phyloP scores from a whole-genome alignment of 2,797 vertebrate species.

The Agapornis canus region DNA sequence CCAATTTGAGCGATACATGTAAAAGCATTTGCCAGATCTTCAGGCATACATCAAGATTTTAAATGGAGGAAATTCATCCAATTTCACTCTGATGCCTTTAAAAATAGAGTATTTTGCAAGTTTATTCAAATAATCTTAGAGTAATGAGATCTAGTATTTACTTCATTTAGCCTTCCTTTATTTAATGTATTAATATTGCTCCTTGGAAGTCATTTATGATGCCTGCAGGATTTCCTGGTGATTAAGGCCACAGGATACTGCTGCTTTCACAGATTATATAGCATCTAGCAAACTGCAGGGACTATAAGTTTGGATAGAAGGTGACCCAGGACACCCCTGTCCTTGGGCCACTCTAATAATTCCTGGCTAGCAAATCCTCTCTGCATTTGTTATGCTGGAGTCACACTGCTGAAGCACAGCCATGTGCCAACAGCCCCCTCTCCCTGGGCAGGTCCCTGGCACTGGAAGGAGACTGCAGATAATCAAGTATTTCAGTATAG shows the following conservation, averaged over 20 bases:
- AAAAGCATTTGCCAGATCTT: not conserved
- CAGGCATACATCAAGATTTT: not conserved
- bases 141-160: not conserved
- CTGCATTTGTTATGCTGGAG: fast-evolving
- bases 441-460: not conserved
- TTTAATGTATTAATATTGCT: not conserved
- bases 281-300: fast-evolving
- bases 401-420: not conserved
- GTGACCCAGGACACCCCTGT: not conserved
- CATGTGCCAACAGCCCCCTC: fast-evolving
- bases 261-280: not conserved
- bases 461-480: not conserved
- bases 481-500: not conserved
- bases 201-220: not conserved
- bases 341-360: not conserved
- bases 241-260: not conserved
- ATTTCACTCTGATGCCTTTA: not conserved
- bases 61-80: not conserved
- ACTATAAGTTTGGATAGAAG: not conserved
- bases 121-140: not conserved
- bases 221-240: not conserved
- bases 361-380: not conserved
- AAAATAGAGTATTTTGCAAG: not conserved
- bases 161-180: not conserved
- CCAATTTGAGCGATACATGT: not conserved